These are phyloP conservation scores for Drosophila prolongata DNA, from an alignment of 2,888 invertebrate genomes.

Conservation along the genomic window DNA sequence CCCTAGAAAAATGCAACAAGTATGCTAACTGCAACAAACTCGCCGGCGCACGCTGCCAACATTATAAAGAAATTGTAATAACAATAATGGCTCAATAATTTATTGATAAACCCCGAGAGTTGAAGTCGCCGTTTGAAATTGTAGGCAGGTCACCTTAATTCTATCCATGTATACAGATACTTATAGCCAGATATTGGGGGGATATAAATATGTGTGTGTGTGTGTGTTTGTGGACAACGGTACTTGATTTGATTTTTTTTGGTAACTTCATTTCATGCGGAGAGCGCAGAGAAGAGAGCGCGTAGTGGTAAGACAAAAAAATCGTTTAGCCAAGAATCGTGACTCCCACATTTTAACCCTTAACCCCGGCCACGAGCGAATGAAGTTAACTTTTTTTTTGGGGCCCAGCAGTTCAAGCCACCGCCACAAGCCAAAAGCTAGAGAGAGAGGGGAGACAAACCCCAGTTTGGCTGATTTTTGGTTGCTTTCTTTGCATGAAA, in stretches of 20 bases:
- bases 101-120: slow-evolving; percentile 73
- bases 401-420: slow-evolving; percentile 28
- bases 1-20: slow-evolving; percentile 15
- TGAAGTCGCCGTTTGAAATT: slow-evolving; percentile 49
- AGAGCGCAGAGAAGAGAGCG: slow-evolving; percentile 45
- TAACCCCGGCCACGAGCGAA: slow-evolving; percentile 82
- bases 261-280: slow-evolving; percentile 74
- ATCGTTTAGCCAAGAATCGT: slow-evolving; percentile 77
- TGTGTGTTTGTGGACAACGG: slow-evolving; percentile 65
- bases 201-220: slow-evolving; percentile 39
- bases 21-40: slow-evolving; percentile 40
- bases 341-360: slow-evolving; percentile 84
- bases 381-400: slow-evolving; percentile 66
- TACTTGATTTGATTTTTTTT: slow-evolving; percentile 70
- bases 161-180: slow-evolving; percentile 44
- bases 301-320: slow-evolving; percentile 56
- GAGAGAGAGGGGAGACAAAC: slow-evolving; percentile 11
- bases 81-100: slow-evolving; percentile 81
- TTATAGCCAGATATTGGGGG: slow-evolving; percentile 15
- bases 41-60: slow-evolving; percentile 70
- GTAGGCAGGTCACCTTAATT: slow-evolving; percentile 66
- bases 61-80: slow-evolving; percentile 81
- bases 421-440: slow-evolving; percentile 40
- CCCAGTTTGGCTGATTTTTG: slow-evolving; percentile 53
- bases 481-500: slow-evolving; percentile 61